Percentiles rank a stretch among this genome's conserved stretches.
Evolutionary conservation across 2,797 vertebrate genomes (phyloP).

Genomic region (Clarias laeviceps): DNA sequence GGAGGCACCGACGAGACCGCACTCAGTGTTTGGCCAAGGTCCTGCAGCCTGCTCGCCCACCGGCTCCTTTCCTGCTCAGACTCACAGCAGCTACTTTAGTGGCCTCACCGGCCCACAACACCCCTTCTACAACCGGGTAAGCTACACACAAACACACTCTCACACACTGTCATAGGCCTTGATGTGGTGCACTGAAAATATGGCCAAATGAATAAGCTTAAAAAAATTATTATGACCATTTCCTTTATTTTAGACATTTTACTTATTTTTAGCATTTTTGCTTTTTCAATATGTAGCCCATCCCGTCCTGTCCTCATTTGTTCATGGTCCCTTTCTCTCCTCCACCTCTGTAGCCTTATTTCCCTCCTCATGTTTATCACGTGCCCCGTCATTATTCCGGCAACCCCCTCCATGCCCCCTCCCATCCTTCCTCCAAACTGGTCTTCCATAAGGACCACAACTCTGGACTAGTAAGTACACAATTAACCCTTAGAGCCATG

Average conservation of each 20-base stretch:
- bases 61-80: slow-evolving; percentile 82
- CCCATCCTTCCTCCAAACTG: slow-evolving; percentile 87
- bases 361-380: slow-evolving; percentile 96
- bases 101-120: slow-evolving; percentile 96
- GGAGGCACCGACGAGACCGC: slow-evolving; percentile 78
- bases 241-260: neutral
- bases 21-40: slow-evolving; percentile 84
- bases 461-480: slow-evolving; percentile 83
- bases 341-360: slow-evolving; percentile 94
- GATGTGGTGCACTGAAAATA: neutral
- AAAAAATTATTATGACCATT: neutral
- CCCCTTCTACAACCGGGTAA: slow-evolving; percentile 98
- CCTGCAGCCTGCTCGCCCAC: slow-evolving; percentile 84
- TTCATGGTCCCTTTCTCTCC: slow-evolving; percentile 69
- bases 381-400: slow-evolving; percentile 90
- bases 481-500: slow-evolving; percentile 7
- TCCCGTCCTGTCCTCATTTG: slow-evolving; percentile 65
- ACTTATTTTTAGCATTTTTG: neutral
- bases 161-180: neutral
- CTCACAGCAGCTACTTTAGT: slow-evolving; percentile 95
- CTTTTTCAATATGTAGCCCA: slow-evolving; percentile 24
- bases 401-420: slow-evolving; percentile 85
- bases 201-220: neutral
- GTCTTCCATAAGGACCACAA: slow-evolving; percentile 87
- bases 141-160: slow-evolving; percentile 51